Conservation (phyloP, 2,888 invertebrate genomes). For the Aethes cnicana region DNA sequence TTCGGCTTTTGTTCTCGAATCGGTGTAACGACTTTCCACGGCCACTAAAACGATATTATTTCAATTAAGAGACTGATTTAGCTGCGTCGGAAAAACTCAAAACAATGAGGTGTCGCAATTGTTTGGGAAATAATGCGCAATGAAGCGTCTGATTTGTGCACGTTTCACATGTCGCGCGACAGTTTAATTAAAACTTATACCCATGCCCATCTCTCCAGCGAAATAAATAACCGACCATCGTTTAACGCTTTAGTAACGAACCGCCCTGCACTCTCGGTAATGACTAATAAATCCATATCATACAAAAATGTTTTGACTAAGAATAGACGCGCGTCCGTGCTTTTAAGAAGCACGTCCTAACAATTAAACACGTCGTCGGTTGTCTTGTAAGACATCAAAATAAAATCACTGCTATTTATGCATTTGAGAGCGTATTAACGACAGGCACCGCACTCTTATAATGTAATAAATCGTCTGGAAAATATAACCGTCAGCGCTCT, state of each 20-base stretch:
- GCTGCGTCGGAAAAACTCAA: conserved; percentile 69
- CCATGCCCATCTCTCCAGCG: conserved; percentile 34
- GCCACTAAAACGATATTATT: conserved; percentile 74
- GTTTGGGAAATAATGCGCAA: conserved; percentile 68
- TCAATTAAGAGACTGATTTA: conserved; percentile 77
- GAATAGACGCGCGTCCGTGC: conserved; percentile 54
- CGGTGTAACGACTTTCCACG: conserved; percentile 68
- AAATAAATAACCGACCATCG: conserved; percentile 39
- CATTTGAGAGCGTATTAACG: conserved; percentile 74
- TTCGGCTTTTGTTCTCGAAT: conserved; percentile 72
- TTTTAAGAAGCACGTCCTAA: conserved; percentile 66
- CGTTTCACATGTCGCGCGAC: conserved; percentile 29
- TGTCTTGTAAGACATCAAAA: conserved; percentile 80
- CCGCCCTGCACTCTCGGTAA: conserved; percentile 33
- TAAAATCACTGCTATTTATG: conserved; percentile 81
- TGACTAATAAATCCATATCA: conserved; percentile 50
- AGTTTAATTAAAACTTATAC: conserved; percentile 31
- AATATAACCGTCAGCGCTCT: conserved; percentile 78
- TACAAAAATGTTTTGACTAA: conserved; percentile 62
- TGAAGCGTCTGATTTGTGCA: conserved; percentile 66
- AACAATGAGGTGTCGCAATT: conserved; percentile 74
- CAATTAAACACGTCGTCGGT: conserved; percentile 77
- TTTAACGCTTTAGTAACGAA: conserved; percentile 32
- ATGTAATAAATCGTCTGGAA: conserved; percentile 81
- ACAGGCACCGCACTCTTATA: conserved; percentile 74